phyloP scores from a whole-genome alignment of 2,113 vertebrate species.

The Desmodus rotundus region DNA sequence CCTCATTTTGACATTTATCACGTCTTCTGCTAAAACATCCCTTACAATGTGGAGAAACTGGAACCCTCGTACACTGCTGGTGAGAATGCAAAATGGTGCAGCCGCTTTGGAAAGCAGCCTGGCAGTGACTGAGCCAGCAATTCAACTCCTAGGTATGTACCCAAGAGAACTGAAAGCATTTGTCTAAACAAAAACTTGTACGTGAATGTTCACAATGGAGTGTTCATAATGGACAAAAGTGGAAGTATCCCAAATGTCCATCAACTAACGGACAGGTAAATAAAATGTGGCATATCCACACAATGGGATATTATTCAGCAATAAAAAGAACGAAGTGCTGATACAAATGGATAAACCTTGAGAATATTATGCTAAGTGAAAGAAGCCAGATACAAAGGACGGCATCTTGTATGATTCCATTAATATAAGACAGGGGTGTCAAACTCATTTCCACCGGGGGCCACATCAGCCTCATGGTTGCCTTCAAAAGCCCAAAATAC shows the following conservation, averaged over 20 bases:
- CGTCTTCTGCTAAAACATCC: neutral
- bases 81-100: neutral
- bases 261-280: neutral
- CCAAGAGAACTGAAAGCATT: neutral
- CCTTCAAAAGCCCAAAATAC: too few relatives aligned
- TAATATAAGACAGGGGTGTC: neutral
- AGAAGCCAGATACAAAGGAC: neutral
- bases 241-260: neutral
- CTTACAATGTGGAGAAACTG: neutral
- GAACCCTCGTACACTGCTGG: neutral
- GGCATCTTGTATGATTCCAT: neutral
- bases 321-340: neutral
- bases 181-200: neutral
- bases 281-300: neutral
- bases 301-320: neutral
- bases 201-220: neutral
- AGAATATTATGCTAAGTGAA: neutral
- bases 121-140: neutral
- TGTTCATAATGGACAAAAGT: neutral
- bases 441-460: too few relatives aligned
- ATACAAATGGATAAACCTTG: neutral
- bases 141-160: neutral
- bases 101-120: neutral
- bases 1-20: neutral
- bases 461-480: too few relatives aligned